Evolutionary conservation across 2,888 invertebrate genomes (phyloP).

Genomic region (Epirrhoe alternata): DNA sequence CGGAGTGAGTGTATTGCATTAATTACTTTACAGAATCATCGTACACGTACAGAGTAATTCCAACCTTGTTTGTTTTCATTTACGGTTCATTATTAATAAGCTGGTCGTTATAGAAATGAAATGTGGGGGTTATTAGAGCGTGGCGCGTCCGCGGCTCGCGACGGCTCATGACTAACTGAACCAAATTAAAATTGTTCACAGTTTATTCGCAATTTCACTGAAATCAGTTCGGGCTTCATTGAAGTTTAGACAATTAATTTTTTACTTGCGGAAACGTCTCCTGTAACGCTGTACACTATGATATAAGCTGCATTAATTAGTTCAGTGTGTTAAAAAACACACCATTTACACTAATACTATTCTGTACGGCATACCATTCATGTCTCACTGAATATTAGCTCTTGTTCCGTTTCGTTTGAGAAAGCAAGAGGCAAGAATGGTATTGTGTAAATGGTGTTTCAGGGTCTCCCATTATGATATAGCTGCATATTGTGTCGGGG

Average conservation of each 20-base stretch:
- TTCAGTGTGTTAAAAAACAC: too few relatives aligned
- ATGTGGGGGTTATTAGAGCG: constrained; percentile 77
- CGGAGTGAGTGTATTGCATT: constrained; percentile 67
- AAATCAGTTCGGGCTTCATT: constrained; percentile 42
- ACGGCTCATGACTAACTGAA: constrained; percentile 73
- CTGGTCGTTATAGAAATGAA: constrained; percentile 73
- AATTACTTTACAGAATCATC: constrained; percentile 65
- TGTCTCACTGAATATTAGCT: too few relatives aligned
- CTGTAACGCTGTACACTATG: not conserved
- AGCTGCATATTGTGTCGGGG: too few relatives aligned
- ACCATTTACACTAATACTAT: too few relatives aligned
- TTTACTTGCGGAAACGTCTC: not conserved
- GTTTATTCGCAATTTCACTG: constrained; percentile 61
- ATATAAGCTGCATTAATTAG: too few relatives aligned
- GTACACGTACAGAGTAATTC: constrained; percentile 55
- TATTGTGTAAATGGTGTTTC: too few relatives aligned
- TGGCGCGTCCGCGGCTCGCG: constrained; percentile 68
- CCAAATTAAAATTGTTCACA: constrained; percentile 76
- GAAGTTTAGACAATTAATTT: constrained; percentile 8
- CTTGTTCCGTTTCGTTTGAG: too few relatives aligned
- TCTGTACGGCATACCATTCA: too few relatives aligned
- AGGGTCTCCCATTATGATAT: too few relatives aligned
- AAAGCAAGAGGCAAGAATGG: too few relatives aligned
- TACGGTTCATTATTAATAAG: constrained; percentile 63
- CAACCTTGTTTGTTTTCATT: constrained; percentile 62